These are phyloP conservation scores for Petroica traversi DNA, from an alignment of 2,113 vertebrate species.

Conservation along the genomic window DNA sequence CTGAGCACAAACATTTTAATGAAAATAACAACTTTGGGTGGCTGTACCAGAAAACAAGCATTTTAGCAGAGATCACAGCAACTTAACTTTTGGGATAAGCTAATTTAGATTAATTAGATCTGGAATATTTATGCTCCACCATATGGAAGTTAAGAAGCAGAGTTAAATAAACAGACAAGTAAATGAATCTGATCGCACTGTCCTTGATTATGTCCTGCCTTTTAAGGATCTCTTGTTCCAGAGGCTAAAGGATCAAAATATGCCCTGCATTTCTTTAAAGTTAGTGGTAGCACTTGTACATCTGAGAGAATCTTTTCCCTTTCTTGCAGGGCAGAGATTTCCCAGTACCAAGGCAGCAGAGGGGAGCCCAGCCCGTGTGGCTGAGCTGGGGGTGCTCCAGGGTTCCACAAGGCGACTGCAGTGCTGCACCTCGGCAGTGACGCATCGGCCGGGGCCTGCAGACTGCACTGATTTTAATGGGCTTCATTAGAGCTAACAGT, in stretches of 20 bases:
- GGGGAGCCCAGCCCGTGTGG: fast-evolving
- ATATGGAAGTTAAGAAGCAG: not conserved
- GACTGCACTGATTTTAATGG: not conserved
- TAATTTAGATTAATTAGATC: not conserved
- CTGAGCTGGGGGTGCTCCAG: not conserved
- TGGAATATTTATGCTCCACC: not conserved
- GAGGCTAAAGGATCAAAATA: not conserved
- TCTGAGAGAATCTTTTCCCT: not conserved
- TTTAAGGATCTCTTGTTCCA: not conserved
- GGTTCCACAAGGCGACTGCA: not conserved
- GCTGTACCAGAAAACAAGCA: not conserved
- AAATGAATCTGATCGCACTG: not conserved
- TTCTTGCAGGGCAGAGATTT: not conserved
- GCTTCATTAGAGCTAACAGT: not conserved
- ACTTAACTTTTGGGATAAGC: not conserved
- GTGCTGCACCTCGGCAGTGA: not conserved
- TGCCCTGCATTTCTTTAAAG: too few relatives aligned
- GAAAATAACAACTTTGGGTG: not conserved
- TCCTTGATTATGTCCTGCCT: not conserved
- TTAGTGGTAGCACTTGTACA: not conserved
- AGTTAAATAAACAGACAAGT: not conserved
- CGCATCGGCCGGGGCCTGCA: not conserved
- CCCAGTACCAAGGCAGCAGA: not conserved
- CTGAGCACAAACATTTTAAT: not conserved
- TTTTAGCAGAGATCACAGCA: not conserved